phyloP scores from a whole-genome alignment of 2,888 invertebrate genomes.

The Orthosia gothica region DNA sequence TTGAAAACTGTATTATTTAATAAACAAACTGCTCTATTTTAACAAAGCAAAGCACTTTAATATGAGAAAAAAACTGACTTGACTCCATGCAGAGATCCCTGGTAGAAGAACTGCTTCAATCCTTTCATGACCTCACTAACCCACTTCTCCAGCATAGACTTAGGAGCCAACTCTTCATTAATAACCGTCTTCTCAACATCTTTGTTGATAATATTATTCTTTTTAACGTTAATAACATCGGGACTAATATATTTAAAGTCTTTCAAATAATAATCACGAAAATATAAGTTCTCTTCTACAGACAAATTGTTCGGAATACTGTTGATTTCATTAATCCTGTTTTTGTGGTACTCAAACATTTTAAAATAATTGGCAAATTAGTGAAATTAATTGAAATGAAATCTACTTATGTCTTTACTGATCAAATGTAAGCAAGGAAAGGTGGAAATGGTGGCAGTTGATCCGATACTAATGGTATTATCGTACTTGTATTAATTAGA shows the following conservation, averaged over 20 bases:
- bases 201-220: slow-evolving; percentile 54
- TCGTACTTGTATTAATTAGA: slow-evolving; percentile 56
- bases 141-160: slow-evolving; percentile 79
- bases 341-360: slow-evolving; percentile 68
- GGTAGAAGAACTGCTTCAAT: slow-evolving; percentile 85
- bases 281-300: slow-evolving; percentile 72
- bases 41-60: no score
- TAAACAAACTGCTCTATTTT: no score
- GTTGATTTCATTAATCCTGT: slow-evolving; percentile 62
- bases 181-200: slow-evolving; percentile 55
- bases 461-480: slow-evolving; percentile 42
- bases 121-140: slow-evolving; percentile 81
- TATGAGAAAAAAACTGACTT: slow-evolving; percentile 78
- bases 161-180: slow-evolving; percentile 47
- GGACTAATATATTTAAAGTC: slow-evolving; percentile 86
- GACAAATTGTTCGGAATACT: slow-evolving; percentile 63
- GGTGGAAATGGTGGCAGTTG: slow-evolving; percentile 27
- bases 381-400: neutral
- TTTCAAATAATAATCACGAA: slow-evolving; percentile 83
- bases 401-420: slow-evolving; percentile 30
- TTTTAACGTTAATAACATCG: slow-evolving; percentile 71
- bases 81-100: slow-evolving; percentile 88
- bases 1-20: no score
- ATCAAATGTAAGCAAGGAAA: slow-evolving; percentile 43
- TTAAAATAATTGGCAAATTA: slow-evolving; percentile 21